Conservation (phyloP, 1,140 invertebrate genomes). For the Leptopilina boulardi region DNA sequence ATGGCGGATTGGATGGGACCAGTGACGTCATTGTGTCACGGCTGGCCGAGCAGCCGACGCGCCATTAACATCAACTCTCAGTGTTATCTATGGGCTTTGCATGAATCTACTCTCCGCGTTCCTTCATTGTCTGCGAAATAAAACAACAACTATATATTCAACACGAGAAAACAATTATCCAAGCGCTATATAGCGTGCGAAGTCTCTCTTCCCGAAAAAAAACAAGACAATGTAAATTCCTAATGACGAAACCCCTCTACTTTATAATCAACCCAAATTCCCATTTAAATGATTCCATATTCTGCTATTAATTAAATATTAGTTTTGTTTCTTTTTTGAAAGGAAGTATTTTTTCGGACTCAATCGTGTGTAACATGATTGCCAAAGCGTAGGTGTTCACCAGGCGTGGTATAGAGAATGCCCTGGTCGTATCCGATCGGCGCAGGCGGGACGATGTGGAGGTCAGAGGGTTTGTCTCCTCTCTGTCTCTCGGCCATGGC, state of each 20-base stretch:
- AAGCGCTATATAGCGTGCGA: constrained; percentile 26
- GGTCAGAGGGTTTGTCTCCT: constrained; percentile 45
- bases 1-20: constrained; percentile 61
- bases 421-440: constrained; percentile 41
- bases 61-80: constrained; percentile 68
- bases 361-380: not conserved
- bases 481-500: constrained; percentile 31
- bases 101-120: constrained; percentile 45
- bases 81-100: constrained; percentile 56
- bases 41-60: constrained; percentile 65
- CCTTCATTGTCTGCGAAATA: constrained; percentile 52
- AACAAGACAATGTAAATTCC: too few species aligned
- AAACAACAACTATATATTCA: constrained; percentile 52
- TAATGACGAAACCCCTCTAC: too few species aligned
- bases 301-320: not conserved
- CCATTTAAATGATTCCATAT: not conserved
- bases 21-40: constrained; percentile 74
- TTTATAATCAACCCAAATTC: not conserved
- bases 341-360: not conserved
- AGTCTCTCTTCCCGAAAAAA: not conserved
- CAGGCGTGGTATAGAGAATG: constrained; percentile 54
- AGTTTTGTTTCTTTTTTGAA: not conserved
- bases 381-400: constrained; percentile 38
- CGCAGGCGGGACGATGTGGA: constrained; percentile 41
- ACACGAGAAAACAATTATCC: constrained; percentile 58